Conservation (phyloP, 1,140 invertebrate species). For the Psilanteris sp. region DNA sequence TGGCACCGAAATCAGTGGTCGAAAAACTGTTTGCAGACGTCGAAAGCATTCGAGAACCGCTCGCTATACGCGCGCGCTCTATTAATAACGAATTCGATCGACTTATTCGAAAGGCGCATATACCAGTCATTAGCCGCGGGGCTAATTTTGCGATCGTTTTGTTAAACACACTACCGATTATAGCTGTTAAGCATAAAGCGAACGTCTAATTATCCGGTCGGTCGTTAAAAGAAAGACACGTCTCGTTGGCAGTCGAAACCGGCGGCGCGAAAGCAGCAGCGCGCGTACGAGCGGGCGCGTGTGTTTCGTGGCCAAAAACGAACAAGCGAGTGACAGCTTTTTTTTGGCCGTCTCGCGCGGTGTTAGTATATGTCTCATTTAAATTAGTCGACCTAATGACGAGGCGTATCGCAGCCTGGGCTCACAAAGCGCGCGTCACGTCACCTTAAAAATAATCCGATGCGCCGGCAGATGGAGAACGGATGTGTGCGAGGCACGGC, state of each 20-base stretch:
- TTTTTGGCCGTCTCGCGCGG: slow-evolving; percentile 47
- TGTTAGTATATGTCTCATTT: slow-evolving; percentile 61
- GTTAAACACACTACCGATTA: slow-evolving; percentile 32
- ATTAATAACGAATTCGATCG: too few species aligned
- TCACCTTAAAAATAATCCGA: slow-evolving; percentile 66
- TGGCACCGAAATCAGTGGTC: too few species aligned
- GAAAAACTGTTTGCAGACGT: too few species aligned
- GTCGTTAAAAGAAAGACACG: slow-evolving; percentile 5
- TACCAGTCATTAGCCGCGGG: too few species aligned
- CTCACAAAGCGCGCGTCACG: slow-evolving; percentile 58
- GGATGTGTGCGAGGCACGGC: slow-evolving; percentile 60
- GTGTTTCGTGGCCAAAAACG: slow-evolving; percentile 13
- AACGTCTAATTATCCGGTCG: slow-evolving; percentile 31
- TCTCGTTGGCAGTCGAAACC: not conserved
- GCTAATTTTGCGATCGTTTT: slow-evolving; percentile 16
- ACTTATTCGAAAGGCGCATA: too few species aligned
- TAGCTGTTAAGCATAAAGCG: slow-evolving; percentile 28
- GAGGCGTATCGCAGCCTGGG: slow-evolving; percentile 55
- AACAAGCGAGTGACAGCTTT: slow-evolving; percentile 39
- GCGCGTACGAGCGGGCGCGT: too few species aligned
- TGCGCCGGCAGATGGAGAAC: slow-evolving; percentile 54
- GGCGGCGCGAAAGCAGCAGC: too few species aligned
- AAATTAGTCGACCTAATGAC: slow-evolving; percentile 65
- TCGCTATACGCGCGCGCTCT: too few species aligned
- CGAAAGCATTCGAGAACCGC: too few species aligned